phyloP scores from a whole-genome alignment of 2,888 invertebrate genomes.

The Standfussiana lucernea region DNA sequence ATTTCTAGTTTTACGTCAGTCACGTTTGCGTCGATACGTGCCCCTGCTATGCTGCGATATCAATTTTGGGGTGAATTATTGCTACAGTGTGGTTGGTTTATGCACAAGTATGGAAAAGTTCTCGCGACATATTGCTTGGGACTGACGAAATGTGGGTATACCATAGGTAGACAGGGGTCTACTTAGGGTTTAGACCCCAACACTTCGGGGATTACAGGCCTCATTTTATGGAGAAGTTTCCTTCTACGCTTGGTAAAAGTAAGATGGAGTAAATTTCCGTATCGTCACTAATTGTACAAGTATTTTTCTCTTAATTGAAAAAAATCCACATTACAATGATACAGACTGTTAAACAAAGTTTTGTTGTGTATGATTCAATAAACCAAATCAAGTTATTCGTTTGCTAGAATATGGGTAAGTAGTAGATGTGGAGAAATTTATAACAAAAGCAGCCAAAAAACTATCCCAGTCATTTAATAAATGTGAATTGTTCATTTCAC shows the following conservation, averaged over 20 bases:
- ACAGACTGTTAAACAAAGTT: background rate
- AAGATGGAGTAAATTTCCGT: background rate
- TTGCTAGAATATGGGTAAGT: background rate
- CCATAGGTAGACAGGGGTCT: background rate
- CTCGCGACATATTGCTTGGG: background rate
- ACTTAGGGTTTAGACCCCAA: too few species aligned
- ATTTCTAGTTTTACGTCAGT: slow-evolving; percentile 51
- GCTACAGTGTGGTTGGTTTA: background rate
- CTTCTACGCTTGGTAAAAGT: background rate
- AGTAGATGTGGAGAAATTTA: background rate
- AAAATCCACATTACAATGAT: background rate
- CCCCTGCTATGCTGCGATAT: slow-evolving; percentile 32
- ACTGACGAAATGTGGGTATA: background rate
- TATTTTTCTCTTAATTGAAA: background rate
- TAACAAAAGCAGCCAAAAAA: background rate
- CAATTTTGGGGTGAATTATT: slow-evolving; percentile 29
- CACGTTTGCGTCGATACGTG: slow-evolving; percentile 52
- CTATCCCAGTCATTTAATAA: background rate
- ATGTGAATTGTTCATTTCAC: slow-evolving; percentile 13
- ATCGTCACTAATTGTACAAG: background rate
- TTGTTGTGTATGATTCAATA: background rate
- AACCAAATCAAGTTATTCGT: background rate
- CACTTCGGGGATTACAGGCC: background rate
- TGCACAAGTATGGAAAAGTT: background rate
- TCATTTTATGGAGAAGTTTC: background rate